Evolutionary conservation across 2,888 invertebrate genomes (phyloP), one percentile per base, ranked within the genome.

Genomic region (Ctenicera cuprea): DNA sequence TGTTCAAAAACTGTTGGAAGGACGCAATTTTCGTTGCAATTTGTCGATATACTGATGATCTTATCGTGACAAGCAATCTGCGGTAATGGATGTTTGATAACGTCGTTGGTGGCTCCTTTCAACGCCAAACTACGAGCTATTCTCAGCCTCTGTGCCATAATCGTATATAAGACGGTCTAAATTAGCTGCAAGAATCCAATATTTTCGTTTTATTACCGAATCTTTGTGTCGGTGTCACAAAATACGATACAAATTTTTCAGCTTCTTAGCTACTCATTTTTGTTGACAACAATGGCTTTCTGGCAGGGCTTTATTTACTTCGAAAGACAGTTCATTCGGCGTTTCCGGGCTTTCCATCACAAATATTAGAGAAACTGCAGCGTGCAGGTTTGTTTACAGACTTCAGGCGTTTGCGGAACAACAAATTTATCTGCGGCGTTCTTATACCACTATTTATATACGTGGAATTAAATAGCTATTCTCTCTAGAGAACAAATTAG

Each of bases 21-120:
- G 43, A 54, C 41, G 54, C 54, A 73, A 73, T 73, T 73, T 73
- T 72, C 68, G 59, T 52, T 33, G 65, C 73, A 63, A 74, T 74
- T 74, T 74, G 65, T 70, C 70, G 73, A 70, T 70, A 69, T 61
- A 57, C 63, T 64, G 45, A 62, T 69, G 73, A 74, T 74, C 64
- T 50, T 52, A 63, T 74, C 54, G 11, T 38, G 43, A 73, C 59
- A 73, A 73, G 73, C 73, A 68, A 73, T 63, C 62, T 73, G 61
- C 52, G 43, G 59, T 73, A 73, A 73, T 73, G 68, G 63, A 26
- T 16, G 63, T 54, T 63, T 73, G 68, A 62, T 68, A 73, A 68
- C 72, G 50, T 54, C 54, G 61, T 61, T 69, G 26, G 61, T 69
- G 48, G 59, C 59, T 59, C 38, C 59, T 59, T 59, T 59, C 59